phyloP scores from a whole-genome alignment of 2,888 invertebrate species.

The Polietes domitor region DNA sequence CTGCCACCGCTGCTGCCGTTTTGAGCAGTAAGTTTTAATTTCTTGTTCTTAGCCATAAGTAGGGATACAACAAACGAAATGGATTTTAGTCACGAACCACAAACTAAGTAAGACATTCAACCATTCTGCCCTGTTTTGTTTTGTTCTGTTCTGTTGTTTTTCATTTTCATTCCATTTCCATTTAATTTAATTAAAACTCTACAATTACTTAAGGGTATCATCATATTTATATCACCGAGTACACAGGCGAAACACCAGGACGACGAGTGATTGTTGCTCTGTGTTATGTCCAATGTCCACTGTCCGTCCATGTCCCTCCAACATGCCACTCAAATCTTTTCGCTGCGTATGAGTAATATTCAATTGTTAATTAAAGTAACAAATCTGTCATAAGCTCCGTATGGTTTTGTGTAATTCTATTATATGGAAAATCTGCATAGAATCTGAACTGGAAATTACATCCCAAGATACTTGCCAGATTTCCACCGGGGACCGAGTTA shows the following conservation, averaged over 20 bases:
- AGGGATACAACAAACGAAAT: conserved; percentile 44
- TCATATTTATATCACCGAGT: conserved; percentile 58
- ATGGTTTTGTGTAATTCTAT: not conserved
- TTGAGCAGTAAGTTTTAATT: conserved; percentile 55
- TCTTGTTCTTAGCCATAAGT: conserved; percentile 54
- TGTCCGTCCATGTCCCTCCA: too few species aligned
- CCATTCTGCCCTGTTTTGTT: not conserved
- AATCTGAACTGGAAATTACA: too few species aligned
- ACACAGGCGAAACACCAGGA: conserved; percentile 31
- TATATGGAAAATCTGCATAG: too few species aligned
- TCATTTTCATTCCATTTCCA: conserved; percentile 53
- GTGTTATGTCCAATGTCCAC: conserved; percentile 14
- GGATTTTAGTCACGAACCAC: conserved; percentile 65
- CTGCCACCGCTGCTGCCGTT: conserved; percentile 13
- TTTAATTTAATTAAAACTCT: conserved; percentile 63
- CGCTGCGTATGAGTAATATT: conserved; percentile 60
- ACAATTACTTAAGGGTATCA: conserved; percentile 63
- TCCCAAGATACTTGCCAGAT: too few species aligned
- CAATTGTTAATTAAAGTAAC: conserved; percentile 40
- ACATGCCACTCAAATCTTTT: not conserved
- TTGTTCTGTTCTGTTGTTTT: conserved; percentile 39
- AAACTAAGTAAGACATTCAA: conserved; percentile 30
- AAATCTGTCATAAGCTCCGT: not conserved
- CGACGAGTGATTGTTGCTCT: not conserved
- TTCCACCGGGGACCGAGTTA: too few species aligned